A percentile compares a stretch with the other conserved stretches of the same genome.
Evolutionary conservation across 2,888 invertebrate species (phyloP).

Genomic region (Drosophila mulleri): DNA sequence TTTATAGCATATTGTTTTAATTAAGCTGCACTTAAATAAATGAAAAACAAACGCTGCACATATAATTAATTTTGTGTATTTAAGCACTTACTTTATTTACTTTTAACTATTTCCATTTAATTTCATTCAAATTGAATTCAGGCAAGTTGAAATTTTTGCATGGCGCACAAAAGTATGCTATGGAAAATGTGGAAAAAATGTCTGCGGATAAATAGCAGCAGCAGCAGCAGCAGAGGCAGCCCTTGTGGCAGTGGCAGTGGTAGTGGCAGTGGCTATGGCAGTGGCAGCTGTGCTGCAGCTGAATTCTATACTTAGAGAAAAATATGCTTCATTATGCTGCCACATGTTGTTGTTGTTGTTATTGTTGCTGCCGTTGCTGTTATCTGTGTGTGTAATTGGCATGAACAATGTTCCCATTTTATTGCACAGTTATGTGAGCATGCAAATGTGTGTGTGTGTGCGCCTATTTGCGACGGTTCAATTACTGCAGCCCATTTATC

Average conservation of each 20-base stretch:
- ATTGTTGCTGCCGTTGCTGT: neutral
- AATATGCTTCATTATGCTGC: slow-evolving; percentile 18
- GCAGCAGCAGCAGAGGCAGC: neutral
- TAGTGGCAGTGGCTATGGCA: neutral
- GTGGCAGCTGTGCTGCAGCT: slow-evolving; percentile 6
- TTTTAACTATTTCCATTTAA: neutral
- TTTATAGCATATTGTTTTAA: neutral
- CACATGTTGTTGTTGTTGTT: slow-evolving; percentile 3
- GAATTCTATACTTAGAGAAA: slow-evolving; percentile 33
- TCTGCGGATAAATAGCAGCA: neutral
- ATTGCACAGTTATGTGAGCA: slow-evolving; percentile 12
- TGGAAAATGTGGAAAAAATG: slow-evolving; percentile 7
- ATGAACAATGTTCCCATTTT: slow-evolving; percentile 18
- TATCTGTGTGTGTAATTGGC: slow-evolving; percentile 23
- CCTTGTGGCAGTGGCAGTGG: neutral
- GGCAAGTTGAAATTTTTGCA: neutral
- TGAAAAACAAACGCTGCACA: neutral
- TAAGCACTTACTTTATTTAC: neutral
- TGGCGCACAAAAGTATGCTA: slow-evolving; percentile 37
- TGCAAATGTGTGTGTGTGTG: slow-evolving; percentile 4
- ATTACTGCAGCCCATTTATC: slow-evolving; percentile 43
- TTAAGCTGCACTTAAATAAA: slow-evolving; percentile 4
- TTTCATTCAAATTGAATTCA: neutral
- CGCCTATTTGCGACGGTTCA: neutral
- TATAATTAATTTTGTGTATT: neutral